Evolutionary conservation across 2,797 vertebrate genomes (phyloP), one percentile per base, ranked within the genome.

Genomic region (Nannoperca australis): DNA sequence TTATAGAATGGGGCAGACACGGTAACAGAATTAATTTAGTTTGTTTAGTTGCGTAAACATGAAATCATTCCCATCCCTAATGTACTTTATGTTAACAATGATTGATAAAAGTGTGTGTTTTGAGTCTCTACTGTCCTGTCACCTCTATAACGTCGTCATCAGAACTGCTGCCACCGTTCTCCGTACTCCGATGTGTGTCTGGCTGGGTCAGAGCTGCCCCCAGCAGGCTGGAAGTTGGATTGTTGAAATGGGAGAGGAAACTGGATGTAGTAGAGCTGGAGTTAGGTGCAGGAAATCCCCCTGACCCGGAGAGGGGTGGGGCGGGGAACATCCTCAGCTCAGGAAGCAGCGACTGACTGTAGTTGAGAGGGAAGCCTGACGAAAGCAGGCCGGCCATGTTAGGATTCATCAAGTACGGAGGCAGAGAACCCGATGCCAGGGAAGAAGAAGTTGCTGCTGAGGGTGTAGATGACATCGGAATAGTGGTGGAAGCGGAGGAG

Each of bases 131-230:
- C 88, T 99, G 97, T 92, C 97, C 97, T 40, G 95, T 99, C 91
- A 99, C 97, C 91, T 99, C 98, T 79, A 99, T 99, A 69, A 99
- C 98, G 54, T 99, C 98, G 4, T 99, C 98, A 17, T 99, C 98
- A 34, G 98, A 98, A 88, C 98, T 99, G 88, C 97, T 98, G 79
- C 96, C 96, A 13, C 97, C 97, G 38, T 97, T 97, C 88, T 99
- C 97, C 0, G 95, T 83, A 49, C 95, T 93, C 78, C 91, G 95
- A 49, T 94, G 95, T 69, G 94, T 73, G 90, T 98, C 96, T n/a
- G 97, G 94, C 59, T 91, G 94, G 55, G 88, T 92, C 73, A 96
- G 91, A 1, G 95, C 93, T 17, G 95, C 91, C 47, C 95, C 95
- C 73, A 96, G 79, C 70, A 96, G 92, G 95, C 97, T 95, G 94